phyloP scores from a whole-genome alignment of 2,888 invertebrate genomes.

The Pomacea canaliculata region DNA sequence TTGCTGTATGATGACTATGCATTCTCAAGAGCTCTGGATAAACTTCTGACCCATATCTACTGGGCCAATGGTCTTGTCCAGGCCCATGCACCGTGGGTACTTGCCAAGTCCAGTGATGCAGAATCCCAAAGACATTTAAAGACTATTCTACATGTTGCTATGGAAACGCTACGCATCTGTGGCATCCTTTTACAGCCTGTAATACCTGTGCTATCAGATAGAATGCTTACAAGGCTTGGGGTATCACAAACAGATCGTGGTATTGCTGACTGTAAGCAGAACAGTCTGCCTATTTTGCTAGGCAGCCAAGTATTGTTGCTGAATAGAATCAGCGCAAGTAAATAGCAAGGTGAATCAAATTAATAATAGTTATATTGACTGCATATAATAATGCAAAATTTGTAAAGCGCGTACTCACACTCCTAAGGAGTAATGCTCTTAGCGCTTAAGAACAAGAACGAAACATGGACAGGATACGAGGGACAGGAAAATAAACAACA shows the following conservation, averaged over 20 bases:
- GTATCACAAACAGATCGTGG: slow-evolving; percentile 48
- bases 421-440: no score
- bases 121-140: slow-evolving; percentile 72
- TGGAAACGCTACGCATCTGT: slow-evolving; percentile 86
- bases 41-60: slow-evolving; percentile 81
- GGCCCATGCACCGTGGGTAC: slow-evolving; percentile 87
- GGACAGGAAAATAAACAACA: no score
- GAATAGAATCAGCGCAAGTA: no score
- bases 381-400: no score
- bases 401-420: no score
- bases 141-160: slow-evolving; percentile 82
- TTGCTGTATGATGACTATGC: slow-evolving; percentile 81
- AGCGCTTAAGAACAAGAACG: no score
- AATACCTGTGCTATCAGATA: slow-evolving; percentile 80
- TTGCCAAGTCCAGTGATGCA: slow-evolving; percentile 76
- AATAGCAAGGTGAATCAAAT: no score
- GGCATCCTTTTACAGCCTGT: slow-evolving; percentile 88
- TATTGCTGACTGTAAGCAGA: slow-evolving; percentile 26
- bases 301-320: no score
- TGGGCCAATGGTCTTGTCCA: slow-evolving; percentile 89
- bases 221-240: slow-evolving; percentile 75
- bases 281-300: no score
- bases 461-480: no score
- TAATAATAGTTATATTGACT: no score
- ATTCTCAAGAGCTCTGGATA: slow-evolving; percentile 86